Percentiles rank a stretch among this genome's conserved stretches.
Evolutionary conservation across 2,888 invertebrate genomes (phyloP).

Genomic region (Lordiphosa andalusiaca): DNA sequence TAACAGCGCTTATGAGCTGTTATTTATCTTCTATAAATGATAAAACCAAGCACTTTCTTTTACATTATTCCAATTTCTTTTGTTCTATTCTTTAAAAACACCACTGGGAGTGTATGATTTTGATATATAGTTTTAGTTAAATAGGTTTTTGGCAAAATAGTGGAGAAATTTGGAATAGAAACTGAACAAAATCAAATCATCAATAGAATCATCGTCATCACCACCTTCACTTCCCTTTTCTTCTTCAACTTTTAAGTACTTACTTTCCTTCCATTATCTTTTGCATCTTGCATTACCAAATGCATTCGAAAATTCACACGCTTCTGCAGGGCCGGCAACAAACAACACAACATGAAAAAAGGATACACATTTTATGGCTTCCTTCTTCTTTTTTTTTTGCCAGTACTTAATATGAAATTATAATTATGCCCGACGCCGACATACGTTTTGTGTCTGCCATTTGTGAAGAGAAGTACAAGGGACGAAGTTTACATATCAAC

Average conservation of each 20-base stretch:
- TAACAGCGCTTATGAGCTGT: too few relatives aligned
- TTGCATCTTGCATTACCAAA: constrained; percentile 21
- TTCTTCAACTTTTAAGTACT: not conserved
- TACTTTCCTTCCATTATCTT: constrained; percentile 11
- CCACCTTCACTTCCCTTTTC: not conserved
- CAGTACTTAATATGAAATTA: constrained; percentile 70
- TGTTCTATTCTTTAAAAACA: too few relatives aligned
- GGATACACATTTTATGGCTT: constrained; percentile 69
- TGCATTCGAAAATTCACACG: constrained; percentile 62
- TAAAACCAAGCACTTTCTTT: too few relatives aligned
- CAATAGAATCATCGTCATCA: too few relatives aligned
- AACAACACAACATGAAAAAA: constrained; percentile 18
- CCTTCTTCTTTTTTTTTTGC: constrained; percentile 21
- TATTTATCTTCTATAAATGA: too few relatives aligned
- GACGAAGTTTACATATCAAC: constrained; percentile 47
- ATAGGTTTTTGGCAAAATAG: too few relatives aligned
- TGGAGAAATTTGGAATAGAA: too few relatives aligned
- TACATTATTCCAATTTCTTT: too few relatives aligned
- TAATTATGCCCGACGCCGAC: constrained; percentile 65
- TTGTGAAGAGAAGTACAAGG: constrained; percentile 8
- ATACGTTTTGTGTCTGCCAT: constrained; percentile 44
- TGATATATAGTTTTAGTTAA: too few relatives aligned
- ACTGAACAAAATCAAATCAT: too few relatives aligned
- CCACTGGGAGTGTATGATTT: too few relatives aligned
- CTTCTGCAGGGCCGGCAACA: constrained; percentile 31